Conservation (phyloP, 2,113 vertebrate genomes). For the Brachyhypopomus gauderio region DNA sequence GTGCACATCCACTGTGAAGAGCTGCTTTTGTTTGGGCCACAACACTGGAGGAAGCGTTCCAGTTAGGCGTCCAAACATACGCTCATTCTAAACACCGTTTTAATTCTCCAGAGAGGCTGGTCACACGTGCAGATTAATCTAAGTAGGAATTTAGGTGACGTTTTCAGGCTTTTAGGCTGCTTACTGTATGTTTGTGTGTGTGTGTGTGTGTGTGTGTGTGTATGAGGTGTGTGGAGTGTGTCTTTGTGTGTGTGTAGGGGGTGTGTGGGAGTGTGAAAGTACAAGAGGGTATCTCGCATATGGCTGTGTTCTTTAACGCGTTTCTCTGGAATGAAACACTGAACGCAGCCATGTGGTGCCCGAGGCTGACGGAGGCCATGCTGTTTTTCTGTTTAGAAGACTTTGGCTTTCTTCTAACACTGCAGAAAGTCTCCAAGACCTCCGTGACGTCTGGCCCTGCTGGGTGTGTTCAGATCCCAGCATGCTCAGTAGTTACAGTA, state of each 20-base stretch:
- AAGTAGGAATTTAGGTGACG: no score
- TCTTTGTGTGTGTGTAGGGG: not conserved
- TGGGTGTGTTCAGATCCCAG: not conserved
- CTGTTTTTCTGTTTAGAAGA: slow-evolving; percentile 4
- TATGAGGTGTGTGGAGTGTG: no score
- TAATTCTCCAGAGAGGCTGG: no score
- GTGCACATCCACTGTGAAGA: no score
- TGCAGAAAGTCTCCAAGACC: not conserved
- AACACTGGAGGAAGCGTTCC: no score
- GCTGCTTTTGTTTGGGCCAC: no score
- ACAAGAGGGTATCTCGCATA: not conserved
- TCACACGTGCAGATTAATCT: no score
- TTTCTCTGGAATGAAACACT: not conserved
- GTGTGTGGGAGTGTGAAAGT: not conserved
- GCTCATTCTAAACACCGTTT: no score
- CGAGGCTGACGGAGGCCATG: not conserved
- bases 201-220: not conserved
- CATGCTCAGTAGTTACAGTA: not conserved
- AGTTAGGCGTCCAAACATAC: no score
- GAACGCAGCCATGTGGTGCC: not conserved
- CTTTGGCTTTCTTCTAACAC: not conserved
- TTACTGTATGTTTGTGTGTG: no score
- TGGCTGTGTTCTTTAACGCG: slow-evolving; percentile 2
- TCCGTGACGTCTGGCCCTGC: not conserved
- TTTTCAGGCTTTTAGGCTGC: no score